Conservation (phyloP, 2,797 vertebrate species). For the Falco biarmicus region DNA sequence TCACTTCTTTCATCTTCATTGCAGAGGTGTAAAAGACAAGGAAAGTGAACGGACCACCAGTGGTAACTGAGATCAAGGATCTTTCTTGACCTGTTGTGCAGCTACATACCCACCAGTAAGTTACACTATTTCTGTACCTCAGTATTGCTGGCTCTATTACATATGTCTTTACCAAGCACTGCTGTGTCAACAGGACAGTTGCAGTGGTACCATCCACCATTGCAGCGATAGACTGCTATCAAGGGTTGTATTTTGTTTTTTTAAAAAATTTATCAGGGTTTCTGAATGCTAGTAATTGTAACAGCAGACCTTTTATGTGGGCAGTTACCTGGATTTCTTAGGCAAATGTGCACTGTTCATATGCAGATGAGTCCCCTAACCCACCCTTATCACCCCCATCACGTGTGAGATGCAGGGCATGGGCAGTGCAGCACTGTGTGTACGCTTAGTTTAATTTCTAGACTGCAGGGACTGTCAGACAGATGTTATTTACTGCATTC, state of each 20-base stretch:
- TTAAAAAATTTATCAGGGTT: neutral
- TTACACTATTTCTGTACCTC: neutral
- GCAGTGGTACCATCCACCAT: neutral
- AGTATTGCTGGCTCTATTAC: neutral
- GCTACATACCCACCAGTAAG: neutral
- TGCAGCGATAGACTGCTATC: neutral
- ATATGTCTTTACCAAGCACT: neutral
- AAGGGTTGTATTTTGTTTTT: neutral
- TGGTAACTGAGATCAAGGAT: neutral
- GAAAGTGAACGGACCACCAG: neutral
- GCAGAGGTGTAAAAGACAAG: neutral
- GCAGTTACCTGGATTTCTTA: neutral
- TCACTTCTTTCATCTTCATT: neutral
- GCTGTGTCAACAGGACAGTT: neutral
- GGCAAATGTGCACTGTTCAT: neutral
- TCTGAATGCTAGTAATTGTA: neutral
- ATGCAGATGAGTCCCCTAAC: neutral
- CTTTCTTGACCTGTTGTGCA: neutral
- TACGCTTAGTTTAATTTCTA: neutral
- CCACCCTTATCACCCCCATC: neutral
- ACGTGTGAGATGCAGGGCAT: too few species aligned
- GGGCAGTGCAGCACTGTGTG: neutral
- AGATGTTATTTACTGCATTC: neutral
- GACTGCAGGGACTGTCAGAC: neutral
- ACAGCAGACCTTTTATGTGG: neutral